phyloP scores from a whole-genome alignment of 2,113 vertebrate genomes.

The Grantiella picta region DNA sequence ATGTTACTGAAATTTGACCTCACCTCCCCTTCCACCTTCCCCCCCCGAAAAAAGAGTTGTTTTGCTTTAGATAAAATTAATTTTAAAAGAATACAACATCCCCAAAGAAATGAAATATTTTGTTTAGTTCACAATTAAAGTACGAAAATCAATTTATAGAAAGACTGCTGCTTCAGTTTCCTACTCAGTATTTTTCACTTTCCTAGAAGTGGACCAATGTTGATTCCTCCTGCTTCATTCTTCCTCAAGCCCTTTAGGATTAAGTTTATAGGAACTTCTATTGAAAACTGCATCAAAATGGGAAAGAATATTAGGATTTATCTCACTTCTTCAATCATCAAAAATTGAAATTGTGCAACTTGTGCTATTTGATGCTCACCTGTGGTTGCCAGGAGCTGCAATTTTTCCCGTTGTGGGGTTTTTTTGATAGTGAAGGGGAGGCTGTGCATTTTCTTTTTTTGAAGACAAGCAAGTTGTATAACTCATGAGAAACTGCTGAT shows the following conservation, averaged over 20 bases:
- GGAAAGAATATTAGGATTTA: not conserved
- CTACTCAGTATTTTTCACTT: not conserved
- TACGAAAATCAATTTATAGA: not conserved
- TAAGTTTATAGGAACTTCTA: not conserved
- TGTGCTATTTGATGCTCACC: not conserved
- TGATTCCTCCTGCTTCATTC: not conserved
- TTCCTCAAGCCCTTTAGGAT: not conserved
- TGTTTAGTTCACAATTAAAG: not conserved
- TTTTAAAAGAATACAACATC: not conserved
- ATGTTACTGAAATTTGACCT: not conserved
- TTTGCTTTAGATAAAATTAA: not conserved
- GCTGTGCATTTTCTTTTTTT: not conserved
- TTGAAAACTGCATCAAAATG: not conserved
- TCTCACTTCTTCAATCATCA: not conserved
- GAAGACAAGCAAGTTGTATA: not conserved
- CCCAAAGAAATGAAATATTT: not conserved
- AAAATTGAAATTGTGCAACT: not conserved
- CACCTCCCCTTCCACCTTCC: fast-evolving
- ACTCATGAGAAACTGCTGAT: conserved; percentile 49
- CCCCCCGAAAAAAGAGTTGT: fast-evolving
- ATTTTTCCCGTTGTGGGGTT: not conserved
- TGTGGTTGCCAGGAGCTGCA: not conserved
- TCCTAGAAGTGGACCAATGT: not conserved
- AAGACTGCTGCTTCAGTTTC: not conserved
- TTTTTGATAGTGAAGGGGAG: not conserved